Percentiles rank a stretch among this genome's conserved stretches.
Conservation (phyloP, 2,888 invertebrate species). For the Trachelus stipa region DNA sequence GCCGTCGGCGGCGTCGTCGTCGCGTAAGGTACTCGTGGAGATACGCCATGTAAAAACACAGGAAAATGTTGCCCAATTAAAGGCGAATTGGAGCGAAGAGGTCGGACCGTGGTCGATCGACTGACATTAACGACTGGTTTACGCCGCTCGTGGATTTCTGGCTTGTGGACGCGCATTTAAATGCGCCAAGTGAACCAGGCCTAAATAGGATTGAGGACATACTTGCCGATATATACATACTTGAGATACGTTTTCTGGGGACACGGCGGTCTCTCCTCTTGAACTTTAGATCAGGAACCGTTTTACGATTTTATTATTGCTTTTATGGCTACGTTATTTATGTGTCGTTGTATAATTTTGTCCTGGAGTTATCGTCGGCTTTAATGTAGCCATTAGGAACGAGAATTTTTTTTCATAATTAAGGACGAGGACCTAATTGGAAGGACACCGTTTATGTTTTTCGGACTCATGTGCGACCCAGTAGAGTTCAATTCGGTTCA, state of each 20-base stretch:
- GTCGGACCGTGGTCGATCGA: constrained; percentile 37
- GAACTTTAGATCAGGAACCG: constrained; percentile 37
- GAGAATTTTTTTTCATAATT: neutral
- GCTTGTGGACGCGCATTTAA: neutral
- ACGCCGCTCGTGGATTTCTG: constrained; percentile 36
- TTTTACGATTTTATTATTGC: constrained; percentile 56
- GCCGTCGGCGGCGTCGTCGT: constrained; percentile 23
- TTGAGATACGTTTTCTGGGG: neutral
- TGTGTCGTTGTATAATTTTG: constrained; percentile 43
- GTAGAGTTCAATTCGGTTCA: neutral
- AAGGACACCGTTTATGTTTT: neutral
- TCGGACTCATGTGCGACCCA: neutral
- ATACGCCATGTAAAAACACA: constrained; percentile 46
- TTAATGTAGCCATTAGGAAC: constrained; percentile 33
- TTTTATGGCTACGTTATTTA: constrained; percentile 45
- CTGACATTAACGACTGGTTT: constrained; percentile 40
- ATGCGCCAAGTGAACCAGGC: neutral
- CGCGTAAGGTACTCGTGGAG: constrained; percentile 34
- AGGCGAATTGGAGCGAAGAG: constrained; percentile 57
- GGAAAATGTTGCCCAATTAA: constrained; percentile 63
- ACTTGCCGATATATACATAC: neutral
- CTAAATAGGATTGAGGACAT: neutral
- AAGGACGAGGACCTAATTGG: neutral
- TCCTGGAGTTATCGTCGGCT: constrained; percentile 38
- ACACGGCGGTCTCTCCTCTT: constrained; percentile 17